These are phyloP conservation scores for Muscicapa comitata DNA, from an alignment of 2,797 vertebrate genomes.

Conservation along the genomic window DNA sequence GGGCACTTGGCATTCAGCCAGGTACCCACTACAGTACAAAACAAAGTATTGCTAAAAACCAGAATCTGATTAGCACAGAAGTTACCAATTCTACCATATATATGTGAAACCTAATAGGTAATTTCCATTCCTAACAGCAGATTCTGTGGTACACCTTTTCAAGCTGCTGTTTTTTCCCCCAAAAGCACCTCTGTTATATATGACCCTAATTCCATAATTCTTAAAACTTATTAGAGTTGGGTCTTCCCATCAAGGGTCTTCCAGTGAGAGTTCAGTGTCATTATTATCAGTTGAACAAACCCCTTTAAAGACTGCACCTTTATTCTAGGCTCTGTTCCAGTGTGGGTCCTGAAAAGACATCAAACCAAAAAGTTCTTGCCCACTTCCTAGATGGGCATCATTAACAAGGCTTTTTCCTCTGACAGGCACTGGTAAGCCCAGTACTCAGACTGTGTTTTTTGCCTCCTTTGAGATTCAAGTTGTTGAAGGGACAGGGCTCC, in stretches of 20 bases:
- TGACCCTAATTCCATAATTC: not conserved
- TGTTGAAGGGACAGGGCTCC: not conserved
- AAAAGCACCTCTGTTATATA: not conserved
- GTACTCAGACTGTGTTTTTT: not conserved
- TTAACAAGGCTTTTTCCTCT: not conserved
- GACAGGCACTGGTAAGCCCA: not conserved
- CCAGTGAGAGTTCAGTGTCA: not conserved
- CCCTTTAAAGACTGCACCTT: fast-evolving
- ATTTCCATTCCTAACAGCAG: not conserved
- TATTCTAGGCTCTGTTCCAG: not conserved
- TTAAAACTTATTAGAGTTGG: not conserved
- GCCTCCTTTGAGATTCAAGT: not conserved
- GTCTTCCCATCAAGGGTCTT: not conserved
- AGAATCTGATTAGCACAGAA: not conserved
- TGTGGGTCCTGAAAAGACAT: fast-evolving
- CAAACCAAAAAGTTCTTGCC: not conserved
- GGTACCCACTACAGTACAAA: not conserved
- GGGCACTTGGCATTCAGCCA: not conserved
- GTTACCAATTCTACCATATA: not conserved
- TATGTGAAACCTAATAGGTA: not conserved
- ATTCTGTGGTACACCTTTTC: not conserved
- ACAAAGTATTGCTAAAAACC: not conserved
- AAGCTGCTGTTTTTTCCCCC: fast-evolving
- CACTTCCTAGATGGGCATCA: fast-evolving
- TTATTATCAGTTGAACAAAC: not conserved